These are phyloP conservation scores for Coccyzus lansbergi DNA, from an alignment of 2,797 vertebrate species.

Conservation along the genomic window DNA sequence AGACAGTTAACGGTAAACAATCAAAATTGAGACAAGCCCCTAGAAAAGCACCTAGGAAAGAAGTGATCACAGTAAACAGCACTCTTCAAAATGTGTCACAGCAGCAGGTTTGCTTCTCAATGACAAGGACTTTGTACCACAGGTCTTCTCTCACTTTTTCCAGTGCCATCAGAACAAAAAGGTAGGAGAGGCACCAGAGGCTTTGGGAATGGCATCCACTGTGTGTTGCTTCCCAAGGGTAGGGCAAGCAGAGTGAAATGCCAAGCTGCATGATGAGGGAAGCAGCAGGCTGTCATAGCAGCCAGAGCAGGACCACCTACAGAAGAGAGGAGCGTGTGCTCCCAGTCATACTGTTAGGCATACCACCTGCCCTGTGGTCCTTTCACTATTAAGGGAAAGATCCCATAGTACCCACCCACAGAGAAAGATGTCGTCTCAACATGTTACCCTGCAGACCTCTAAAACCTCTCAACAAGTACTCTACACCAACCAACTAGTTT, in stretches of 20 bases:
- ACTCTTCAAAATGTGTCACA: not conserved
- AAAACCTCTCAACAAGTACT: not conserved
- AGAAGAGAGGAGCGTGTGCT: rapidly evolving
- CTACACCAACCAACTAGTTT: not conserved
- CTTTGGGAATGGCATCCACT: not conserved
- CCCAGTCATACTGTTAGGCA: rapidly evolving
- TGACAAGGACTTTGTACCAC: not conserved
- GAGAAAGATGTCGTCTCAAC: not conserved
- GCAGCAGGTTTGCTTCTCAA: not conserved
- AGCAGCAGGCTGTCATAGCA: rapidly evolving
- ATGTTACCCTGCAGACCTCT: rapidly evolving
- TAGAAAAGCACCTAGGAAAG: not conserved
- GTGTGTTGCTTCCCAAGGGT: not conserved
- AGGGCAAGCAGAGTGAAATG: rapidly evolving
- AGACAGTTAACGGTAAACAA: not conserved
- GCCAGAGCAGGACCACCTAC: rapidly evolving
- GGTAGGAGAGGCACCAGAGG: not conserved
- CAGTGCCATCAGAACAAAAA: rapidly evolving
- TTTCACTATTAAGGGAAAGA: not conserved
- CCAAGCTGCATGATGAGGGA: rapidly evolving
- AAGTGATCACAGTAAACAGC: not conserved
- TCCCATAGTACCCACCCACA: too few species aligned
- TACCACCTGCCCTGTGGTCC: not conserved
- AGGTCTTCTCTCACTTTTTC: not conserved
- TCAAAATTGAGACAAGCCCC: not conserved